phyloP scores from a whole-genome alignment of 2,113 vertebrate genomes.

The Xiphorhynchus elegans region DNA sequence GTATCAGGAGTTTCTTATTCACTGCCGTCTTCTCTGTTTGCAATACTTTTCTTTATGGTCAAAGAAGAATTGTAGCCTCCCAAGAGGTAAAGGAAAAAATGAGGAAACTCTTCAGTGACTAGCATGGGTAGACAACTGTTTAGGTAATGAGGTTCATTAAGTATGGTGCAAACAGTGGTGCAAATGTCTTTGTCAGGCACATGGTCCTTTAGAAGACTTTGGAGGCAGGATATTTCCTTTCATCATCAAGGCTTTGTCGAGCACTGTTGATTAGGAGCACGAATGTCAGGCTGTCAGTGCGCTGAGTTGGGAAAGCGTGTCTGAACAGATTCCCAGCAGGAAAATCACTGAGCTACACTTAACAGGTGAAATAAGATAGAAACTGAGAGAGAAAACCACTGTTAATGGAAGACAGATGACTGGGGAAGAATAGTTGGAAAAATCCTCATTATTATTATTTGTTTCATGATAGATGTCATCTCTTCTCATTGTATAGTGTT shows the following conservation, averaged over 20 bases:
- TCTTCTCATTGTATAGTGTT: not conserved
- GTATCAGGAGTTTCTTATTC: not conserved
- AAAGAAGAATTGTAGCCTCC: not conserved
- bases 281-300: constrained; percentile 39
- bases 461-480: not conserved
- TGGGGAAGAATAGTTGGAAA: not conserved
- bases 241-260: constrained; percentile 39
- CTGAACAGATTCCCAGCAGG: constrained; percentile 45
- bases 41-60: not conserved
- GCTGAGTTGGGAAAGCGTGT: not conserved
- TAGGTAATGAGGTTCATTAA: constrained; percentile 46
- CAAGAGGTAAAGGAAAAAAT: not conserved
- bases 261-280: constrained; percentile 50
- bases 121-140: not conserved
- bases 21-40: not conserved
- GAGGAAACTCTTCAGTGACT: not conserved
- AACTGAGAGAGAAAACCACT: not conserved
- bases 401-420: not conserved
- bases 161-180: constrained; percentile 40
- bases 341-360: constrained; percentile 13
- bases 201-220: constrained; percentile 47
- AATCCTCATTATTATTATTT: constrained; percentile 47
- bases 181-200: constrained; percentile 49
- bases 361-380: constrained; percentile 41
- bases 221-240: constrained; percentile 49